Conservation (phyloP, 2,797 vertebrate species). For the Cynodonichthys magdalenae region DNA sequence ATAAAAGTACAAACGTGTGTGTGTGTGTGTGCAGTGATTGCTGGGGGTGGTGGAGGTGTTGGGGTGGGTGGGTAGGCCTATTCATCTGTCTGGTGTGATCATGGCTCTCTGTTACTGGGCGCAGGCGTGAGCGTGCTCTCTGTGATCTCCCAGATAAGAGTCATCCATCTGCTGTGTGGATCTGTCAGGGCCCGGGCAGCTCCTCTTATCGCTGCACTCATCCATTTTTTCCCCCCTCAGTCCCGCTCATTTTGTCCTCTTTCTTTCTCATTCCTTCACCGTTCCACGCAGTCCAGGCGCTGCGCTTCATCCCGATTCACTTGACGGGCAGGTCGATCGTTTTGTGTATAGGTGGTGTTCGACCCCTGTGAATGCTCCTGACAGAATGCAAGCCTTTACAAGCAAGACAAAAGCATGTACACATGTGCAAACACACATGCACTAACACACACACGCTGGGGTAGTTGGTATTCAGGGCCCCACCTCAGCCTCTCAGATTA, state of each 20-base stretch:
- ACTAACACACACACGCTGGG: constrained; percentile 23
- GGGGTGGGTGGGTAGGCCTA: constrained; percentile 49
- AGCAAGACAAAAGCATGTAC: constrained; percentile 19
- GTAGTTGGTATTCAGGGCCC: constrained; percentile 59
- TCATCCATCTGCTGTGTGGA: constrained; percentile 80
- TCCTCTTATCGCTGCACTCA: constrained; percentile 75
- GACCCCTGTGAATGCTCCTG: constrained; percentile 5
- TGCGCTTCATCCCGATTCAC: constrained; percentile 63
- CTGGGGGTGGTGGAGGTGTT: constrained; percentile 2
- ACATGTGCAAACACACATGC: constrained; percentile 1
- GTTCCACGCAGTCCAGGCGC: constrained; percentile 22
- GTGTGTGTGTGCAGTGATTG: constrained; percentile 58
- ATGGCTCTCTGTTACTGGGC: constrained; percentile 68
- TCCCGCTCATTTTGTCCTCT: constrained; percentile 50
- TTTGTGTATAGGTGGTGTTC: constrained; percentile 9
- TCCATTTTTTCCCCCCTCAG: constrained; percentile 63
- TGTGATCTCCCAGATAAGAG: constrained; percentile 80
- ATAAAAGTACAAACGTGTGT: constrained; percentile 3
- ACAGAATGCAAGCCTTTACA: constrained; percentile 29
- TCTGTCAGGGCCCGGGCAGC: constrained; percentile 74
- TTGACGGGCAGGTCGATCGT: constrained; percentile 18
- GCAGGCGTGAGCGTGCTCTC: constrained; percentile 68
- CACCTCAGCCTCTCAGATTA: constrained; percentile 55
- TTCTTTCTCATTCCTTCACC: constrained; percentile 18
- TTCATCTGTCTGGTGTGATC: constrained; percentile 81